phyloP scores from a whole-genome alignment of 2,888 invertebrate species.

The Allolobophora icterica region DNA sequence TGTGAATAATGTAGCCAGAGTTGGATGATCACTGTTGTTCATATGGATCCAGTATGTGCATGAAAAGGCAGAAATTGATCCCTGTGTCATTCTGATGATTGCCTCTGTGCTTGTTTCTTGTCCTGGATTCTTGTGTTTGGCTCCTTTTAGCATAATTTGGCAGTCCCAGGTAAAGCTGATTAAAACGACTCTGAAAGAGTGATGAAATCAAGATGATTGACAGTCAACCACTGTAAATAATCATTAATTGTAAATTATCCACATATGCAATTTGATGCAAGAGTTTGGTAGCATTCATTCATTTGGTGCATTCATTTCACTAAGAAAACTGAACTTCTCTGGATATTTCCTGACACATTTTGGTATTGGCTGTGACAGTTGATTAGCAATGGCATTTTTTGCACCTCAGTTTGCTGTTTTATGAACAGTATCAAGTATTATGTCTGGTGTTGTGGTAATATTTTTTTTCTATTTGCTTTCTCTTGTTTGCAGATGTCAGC shows the following conservation, averaged over 20 bases:
- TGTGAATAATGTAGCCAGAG: no score
- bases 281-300: background rate
- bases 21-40: no score
- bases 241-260: background rate
- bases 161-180: background rate
- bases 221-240: background rate
- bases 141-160: background rate
- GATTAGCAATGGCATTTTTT: background rate
- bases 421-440: background rate
- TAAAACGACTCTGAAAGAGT: no score
- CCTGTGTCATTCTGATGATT: background rate
- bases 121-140: background rate
- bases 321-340: background rate
- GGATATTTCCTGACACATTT: background rate
- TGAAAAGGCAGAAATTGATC: background rate
- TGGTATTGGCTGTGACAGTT: background rate
- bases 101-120: background rate
- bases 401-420: no score
- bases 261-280: background rate
- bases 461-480: background rate
- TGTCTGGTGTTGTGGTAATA: background rate
- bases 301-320: no score
- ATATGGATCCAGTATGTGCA: background rate
- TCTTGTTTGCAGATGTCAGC: background rate
- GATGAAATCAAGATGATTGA: background rate